phyloP scores from a whole-genome alignment of 2,888 invertebrate species.

The Mimachlamys varia region DNA sequence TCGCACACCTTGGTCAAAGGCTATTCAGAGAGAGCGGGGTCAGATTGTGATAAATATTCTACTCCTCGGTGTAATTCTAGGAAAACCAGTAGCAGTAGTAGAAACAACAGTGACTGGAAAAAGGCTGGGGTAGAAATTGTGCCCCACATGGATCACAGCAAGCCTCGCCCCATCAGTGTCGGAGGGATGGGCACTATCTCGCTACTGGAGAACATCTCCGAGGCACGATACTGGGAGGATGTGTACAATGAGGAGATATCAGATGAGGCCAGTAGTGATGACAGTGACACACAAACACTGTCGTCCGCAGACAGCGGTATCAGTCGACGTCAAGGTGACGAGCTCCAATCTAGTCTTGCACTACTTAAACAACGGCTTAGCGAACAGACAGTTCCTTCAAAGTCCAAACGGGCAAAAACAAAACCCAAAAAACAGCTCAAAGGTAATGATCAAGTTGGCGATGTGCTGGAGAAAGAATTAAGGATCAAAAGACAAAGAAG shows the following conservation, averaged over 20 bases:
- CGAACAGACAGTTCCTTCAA: not conserved
- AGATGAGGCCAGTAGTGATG: not conserved
- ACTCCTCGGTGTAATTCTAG: conserved; percentile 42
- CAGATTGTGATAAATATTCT: conserved; percentile 46
- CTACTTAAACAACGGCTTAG: not conserved
- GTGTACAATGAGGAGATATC: conserved; percentile 48
- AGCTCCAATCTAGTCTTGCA: conserved; percentile 12
- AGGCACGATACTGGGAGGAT: conserved; percentile 68
- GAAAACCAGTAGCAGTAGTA: conserved; percentile 54
- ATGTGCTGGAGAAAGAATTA: not conserved
- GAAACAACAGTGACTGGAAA: not conserved
- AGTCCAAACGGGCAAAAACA: not conserved
- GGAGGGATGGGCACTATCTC: conserved; percentile 72
- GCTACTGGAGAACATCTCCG: conserved; percentile 68
- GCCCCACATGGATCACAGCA: conserved; percentile 69
- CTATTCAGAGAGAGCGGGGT: conserved; percentile 40
- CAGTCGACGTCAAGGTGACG: not conserved
- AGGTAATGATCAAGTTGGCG: not conserved
- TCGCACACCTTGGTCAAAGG: not conserved
- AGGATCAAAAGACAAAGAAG: not conserved
- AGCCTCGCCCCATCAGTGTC: conserved; percentile 66
- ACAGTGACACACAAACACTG: not conserved
- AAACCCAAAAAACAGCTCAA: not conserved
- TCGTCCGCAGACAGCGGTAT: not conserved
- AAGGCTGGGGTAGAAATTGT: conserved; percentile 37